Base-by-base conservation (phyloP, 2,797 vertebrate genomes). In the Hephaestus fuliginosus region DNA sequence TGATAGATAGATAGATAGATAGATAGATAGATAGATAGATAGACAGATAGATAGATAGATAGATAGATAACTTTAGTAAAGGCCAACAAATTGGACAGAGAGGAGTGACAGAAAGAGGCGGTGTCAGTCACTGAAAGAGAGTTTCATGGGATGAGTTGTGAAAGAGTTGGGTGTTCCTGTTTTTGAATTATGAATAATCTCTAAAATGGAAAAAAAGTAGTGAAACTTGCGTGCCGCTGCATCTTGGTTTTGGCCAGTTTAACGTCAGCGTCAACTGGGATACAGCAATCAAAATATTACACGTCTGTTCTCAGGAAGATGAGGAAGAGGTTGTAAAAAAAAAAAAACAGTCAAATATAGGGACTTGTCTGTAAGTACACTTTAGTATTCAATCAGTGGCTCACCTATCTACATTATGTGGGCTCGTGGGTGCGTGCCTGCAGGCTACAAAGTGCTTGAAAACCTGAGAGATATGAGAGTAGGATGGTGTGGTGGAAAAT, bases 401-500 rank as follows among this genome's bases (percentile, higher is more conserved):
- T 46, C 5, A 1, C 57, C 65, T 61, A 58, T 76, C 39, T 58
- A 41, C 66, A 51, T 52, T 33, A 55, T 76, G 43, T 49, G 39
- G n/a, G 63, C 61, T 33, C 11, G 17, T 39, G 33, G 74, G 57
- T 68, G 70, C 28, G 25, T 18, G 69, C 25, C 67, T 76, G 70
- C 44, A 74, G 61, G 60, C 71, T 75, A 43, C 66, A 71, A 74
- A 79, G 48, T 30, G 58, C 55, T 79, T 77, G n/a, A 79, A 53
- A 70, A 57, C 14, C 55, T 75, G 61, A 71, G 73, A 79, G 64
- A 86, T 76, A 20, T 48, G 30, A 79, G 55, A 70, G 49, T 11
- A 25, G 74, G 48, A 57, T 53, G 66, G 10, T 75, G 69, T 64
- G 62, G 78, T 63, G 62, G 71, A 71, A 86, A 84, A 81, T 83